These are phyloP conservation scores for Aphidoletes aphidimyza DNA, from an alignment of 2,888 invertebrate genomes.

Conservation along the genomic window DNA sequence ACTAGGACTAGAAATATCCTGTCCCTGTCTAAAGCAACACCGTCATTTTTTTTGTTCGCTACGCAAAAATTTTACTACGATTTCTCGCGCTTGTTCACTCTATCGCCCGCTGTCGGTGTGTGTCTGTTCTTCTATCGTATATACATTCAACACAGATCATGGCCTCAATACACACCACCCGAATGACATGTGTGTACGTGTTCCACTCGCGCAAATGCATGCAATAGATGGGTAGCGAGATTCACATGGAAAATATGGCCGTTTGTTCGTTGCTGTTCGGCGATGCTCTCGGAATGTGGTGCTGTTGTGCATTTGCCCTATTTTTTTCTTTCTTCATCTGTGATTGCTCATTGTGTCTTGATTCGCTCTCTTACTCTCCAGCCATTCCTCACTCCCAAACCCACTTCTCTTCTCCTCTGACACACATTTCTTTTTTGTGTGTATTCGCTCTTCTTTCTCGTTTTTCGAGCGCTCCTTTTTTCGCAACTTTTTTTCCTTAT, in stretches of 20 bases:
- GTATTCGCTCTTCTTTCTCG: background rate
- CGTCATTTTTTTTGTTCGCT: background rate
- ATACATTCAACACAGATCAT: background rate
- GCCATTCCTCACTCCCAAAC: background rate
- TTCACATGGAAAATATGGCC: constrained; percentile 49
- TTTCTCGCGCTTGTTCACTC: no score
- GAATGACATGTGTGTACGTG: constrained; percentile 34
- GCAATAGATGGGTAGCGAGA: constrained; percentile 16
- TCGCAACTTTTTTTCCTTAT: no score
- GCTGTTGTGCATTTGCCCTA: constrained; percentile 44
- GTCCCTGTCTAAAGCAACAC: constrained; percentile 11
- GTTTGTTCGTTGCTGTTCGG: constrained; percentile 20
- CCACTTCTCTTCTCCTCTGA: background rate
- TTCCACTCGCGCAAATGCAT: background rate
- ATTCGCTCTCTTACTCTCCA: constrained; percentile 22
- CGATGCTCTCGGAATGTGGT: constrained; percentile 32
- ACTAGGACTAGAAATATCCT: background rate
- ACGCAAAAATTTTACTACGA: constrained; percentile 24
- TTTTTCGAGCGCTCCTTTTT: background rate
- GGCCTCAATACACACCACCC: constrained; percentile 34
- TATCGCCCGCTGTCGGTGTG: no score
- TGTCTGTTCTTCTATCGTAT: background rate
- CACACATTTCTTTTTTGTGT: background rate
- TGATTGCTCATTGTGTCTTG: constrained; percentile 46
- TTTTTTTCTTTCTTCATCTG: background rate